Base-by-base conservation (phyloP, 2,113 vertebrate genomes). In the Actenoides hombroni region DNA sequence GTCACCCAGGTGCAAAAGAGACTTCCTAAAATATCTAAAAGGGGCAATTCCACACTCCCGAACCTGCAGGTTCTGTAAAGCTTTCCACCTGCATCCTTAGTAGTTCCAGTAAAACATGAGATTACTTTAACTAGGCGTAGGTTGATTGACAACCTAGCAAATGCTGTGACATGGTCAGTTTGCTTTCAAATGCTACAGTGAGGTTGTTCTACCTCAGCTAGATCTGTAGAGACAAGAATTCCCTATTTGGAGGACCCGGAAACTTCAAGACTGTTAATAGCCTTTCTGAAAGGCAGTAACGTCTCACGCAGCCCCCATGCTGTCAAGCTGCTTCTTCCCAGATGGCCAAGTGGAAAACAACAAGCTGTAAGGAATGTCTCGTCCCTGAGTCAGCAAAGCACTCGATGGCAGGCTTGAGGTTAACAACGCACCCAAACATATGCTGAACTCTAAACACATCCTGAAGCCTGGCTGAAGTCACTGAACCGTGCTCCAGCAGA, bases 281-380 rank as follows among this genome's bases (percentile, higher is more conserved):
- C 92, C 73, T 92, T 92, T 51, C 80, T 86, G 73, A 88, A 83
- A 63, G 0, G 37, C 83, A 86, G 28, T 88, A 33, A 95, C 54
- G 86, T 96, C 94, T 97, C 91, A 94, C 89, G 95, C 93, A 95
- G 92, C 92, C 92, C 83, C 88, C 83, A 8, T 83, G 74, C 91
- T 96, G 96, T 89, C 94, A 93, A 91, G 69, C 73, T 95, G 89
- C 89, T 51, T 92, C 88, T 63, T 96, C 89, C 93, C 97, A 96
- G 91, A 94, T 90, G 86, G 97, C 80, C 78, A 91, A 92, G 86
- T 96, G 94, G 85, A 92, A 96, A 96, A 96, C 90, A 94, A 92
- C 92, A 92, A 95, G 73, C 90, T 81, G 51, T 64, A 87, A 92
- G 85, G 88, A 88, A 82, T 83, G 92, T 83, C 93, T 96, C 19